Percentiles rank a stretch among this genome's conserved stretches.
phyloP scores from a whole-genome alignment of 2,888 invertebrate genomes.

The Ichneumoninae sp. region DNA sequence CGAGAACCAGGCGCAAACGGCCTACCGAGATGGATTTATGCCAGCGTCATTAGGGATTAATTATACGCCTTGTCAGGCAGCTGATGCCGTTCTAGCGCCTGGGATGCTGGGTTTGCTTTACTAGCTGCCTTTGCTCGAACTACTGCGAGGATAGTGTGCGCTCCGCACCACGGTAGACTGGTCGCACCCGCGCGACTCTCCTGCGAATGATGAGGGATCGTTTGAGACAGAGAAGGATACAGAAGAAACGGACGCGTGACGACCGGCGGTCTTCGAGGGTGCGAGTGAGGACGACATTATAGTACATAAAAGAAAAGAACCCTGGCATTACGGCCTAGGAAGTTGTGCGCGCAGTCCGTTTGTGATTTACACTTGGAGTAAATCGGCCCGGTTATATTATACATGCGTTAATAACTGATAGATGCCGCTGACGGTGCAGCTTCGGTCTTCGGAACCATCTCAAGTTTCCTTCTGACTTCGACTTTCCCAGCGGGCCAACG shows the following conservation, averaged over 20 bases:
- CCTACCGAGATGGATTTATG: conserved; percentile 80
- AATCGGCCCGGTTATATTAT: conserved; percentile 61
- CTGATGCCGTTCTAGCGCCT: conserved; percentile 78
- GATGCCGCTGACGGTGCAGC: conserved; percentile 11
- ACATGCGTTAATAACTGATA: conserved; percentile 8
- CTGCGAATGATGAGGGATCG: conserved; percentile 12
- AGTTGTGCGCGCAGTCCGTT: conserved; percentile 1
- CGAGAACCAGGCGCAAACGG: conserved; percentile 70
- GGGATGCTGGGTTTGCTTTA: conserved; percentile 38
- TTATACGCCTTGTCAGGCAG: conserved; percentile 82
- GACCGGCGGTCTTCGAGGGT: background rate
- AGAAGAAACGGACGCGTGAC: conserved; percentile 5
- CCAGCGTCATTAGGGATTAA: conserved; percentile 82
- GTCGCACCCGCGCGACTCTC: conserved; percentile 26
- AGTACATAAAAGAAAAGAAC: conserved; percentile 8
- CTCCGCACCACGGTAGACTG: conserved; percentile 8
- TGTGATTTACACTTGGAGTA: conserved; percentile 60
- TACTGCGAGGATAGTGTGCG: conserved; percentile 6
- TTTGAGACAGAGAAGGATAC: background rate
- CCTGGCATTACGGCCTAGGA: conserved; percentile 16
- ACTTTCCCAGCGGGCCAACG: conserved; percentile 9
- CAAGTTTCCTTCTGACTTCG: background rate
- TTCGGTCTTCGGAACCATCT: background rate
- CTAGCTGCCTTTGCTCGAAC: conserved; percentile 22
- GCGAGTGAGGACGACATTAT: conserved; percentile 8